Evolutionary conservation across 2,888 invertebrate species (phyloP), one percentile per base, ranked within the genome.

Genomic region (Pseudeuparius sepicola): DNA sequence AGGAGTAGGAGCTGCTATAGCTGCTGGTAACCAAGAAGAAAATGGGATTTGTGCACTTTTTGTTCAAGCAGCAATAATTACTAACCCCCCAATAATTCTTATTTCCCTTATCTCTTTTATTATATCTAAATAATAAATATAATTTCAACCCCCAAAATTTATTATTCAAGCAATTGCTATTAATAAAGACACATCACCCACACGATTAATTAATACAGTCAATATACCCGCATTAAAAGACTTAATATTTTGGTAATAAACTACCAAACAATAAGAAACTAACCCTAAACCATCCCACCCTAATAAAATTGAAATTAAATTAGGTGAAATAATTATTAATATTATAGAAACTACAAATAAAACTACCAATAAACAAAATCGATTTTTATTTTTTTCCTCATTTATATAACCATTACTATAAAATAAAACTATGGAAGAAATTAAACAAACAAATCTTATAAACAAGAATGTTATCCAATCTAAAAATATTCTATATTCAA

Each of bases 11-110:
- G 81, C 82, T 0, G 45, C 43, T 14, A 39, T 43, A 14, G 41
- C 41, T 5, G 45, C 43, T 26, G 83, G 83, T 30, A 82, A 60
- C 50, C 82, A 84, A 27, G 78, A 70, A 42, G 78, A 79, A 75
- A 84, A 85, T 28, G 83, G 82, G 68, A 83, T 73, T 61, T 84
- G 82, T 54, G 82, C 83, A 47, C 81, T 83, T 62, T 84, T 84
- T 40, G 81, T 81, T 64, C 80, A 72, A 33, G 71, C 67, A 0
- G 75, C 74, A 47, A 68, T 26, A 24, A 42, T 24, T 13, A 43
- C 37, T 28, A 40, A 40, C 5, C 7, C 34, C 7, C 26, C 37
- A 35, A 44, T 30, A 24, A 42, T n/a, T 9, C 14, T 2, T 31
- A 39, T 37, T 16, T 9, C 4, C 10, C 6, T 7, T 37, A 37